phyloP scores from a whole-genome alignment of 2,113 vertebrate genomes.

The Okapia johnstoni region DNA sequence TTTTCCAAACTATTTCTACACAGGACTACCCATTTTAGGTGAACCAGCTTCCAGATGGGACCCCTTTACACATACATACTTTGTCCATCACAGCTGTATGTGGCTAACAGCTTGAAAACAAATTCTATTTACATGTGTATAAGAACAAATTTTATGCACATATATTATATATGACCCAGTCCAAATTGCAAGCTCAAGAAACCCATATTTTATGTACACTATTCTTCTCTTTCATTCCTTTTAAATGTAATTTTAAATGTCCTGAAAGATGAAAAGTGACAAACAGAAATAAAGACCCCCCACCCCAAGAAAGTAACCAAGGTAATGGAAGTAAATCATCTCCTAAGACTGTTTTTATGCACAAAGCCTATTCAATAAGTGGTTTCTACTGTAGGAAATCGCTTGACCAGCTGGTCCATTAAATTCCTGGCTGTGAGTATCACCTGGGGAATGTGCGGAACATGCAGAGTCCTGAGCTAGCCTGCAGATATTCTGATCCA shows the following conservation, averaged over 20 bases:
- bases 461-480: background rate
- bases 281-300: background rate
- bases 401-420: background rate
- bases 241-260: constrained; percentile 16
- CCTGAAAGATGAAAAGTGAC: background rate
- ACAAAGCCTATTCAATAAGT: background rate
- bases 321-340: background rate
- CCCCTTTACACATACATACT: background rate
- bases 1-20: background rate
- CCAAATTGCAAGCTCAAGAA: background rate
- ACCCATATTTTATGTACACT: background rate
- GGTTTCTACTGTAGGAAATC: background rate
- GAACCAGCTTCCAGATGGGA: background rate
- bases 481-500: background rate
- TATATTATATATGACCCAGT: background rate
- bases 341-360: background rate
- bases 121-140: background rate
- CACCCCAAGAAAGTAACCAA: background rate
- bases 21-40: background rate
- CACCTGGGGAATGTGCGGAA: background rate
- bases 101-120: background rate
- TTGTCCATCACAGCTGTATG: background rate
- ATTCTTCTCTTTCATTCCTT: background rate
- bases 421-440: background rate
- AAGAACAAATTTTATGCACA: background rate